phyloP scores from a whole-genome alignment of 2,888 invertebrate species.

The Drosophila niveifrons region DNA sequence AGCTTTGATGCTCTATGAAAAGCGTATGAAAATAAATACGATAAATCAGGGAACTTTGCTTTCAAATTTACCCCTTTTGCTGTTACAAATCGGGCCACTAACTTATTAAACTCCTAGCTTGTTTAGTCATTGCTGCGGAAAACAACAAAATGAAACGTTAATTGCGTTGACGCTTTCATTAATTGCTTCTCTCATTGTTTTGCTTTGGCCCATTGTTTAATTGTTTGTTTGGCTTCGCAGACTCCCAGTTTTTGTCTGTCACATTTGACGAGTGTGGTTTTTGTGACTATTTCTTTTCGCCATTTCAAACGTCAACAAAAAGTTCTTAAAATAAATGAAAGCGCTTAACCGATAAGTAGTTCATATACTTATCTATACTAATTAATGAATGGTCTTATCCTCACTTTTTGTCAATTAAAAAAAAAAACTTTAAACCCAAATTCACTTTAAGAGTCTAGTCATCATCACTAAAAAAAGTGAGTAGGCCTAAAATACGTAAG shows the following conservation, averaged over 20 bases:
- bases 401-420: neutral
- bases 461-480: neutral
- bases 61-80: neutral
- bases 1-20: too few relatives aligned
- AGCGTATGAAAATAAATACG: neutral
- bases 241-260: constrained; percentile 31
- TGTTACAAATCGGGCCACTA: neutral
- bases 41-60: neutral
- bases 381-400: constrained; percentile 13
- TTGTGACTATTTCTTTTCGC: constrained; percentile 16
- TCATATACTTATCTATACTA: constrained; percentile 7
- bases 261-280: constrained; percentile 27
- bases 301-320: constrained; percentile 5
- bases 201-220: constrained; percentile 33
- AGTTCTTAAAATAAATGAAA: constrained; percentile 12
- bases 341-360: constrained; percentile 4
- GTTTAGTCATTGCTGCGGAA: constrained; percentile 10
- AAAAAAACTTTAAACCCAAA: neutral
- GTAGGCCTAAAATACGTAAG: neutral
- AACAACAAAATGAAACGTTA: constrained; percentile 43
- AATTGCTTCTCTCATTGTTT: constrained; percentile 39
- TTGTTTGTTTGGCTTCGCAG: constrained; percentile 43
- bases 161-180: constrained; percentile 58
- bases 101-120: neutral
- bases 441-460: neutral